Base-by-base conservation (phyloP, 2,797 vertebrate species). In the Cichlasoma orientale region DNA sequence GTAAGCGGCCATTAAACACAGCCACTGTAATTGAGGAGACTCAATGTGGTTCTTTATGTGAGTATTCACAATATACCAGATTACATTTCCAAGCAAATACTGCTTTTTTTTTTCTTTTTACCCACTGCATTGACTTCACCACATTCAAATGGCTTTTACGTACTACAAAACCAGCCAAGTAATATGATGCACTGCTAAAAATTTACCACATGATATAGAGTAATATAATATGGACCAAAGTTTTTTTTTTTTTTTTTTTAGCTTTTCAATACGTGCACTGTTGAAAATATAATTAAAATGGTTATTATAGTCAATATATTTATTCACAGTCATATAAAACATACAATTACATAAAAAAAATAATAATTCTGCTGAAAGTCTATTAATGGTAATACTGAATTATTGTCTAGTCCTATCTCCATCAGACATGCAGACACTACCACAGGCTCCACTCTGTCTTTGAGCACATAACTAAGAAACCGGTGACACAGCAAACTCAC, bases 351-450 rank as follows among this genome's bases (percentile, higher is more conserved):
- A 33, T 33, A 9, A 33, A 33, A 33, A 33, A 33, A 33, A 8
- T 4, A 27, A 27, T 27, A 27, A 8, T 33, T 8, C 31, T 33
- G 31, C 31, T 33, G 31, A 33, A 33, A 33, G 31, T 56, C 58
- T 27, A 82, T 75, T 36, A 73, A 75, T 74, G 29, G 74, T 54
- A 59, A 77, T 69, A 79, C 6, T 77, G 56, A 85, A 59, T 70
- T 75, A 76, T 77, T 25, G 53, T 36, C 75, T 31, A 58, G 77
- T 52, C 47, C 66, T 74, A 25, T 75, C 75, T 74, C 83, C 38
- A 75, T 82, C 80, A 89, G 91, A 92, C 90, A 91, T 84, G 86
- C 91, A 91, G 91, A 91, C 90, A 91, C 79, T 85, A 85, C 79
- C 52, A 25, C 70, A 59, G 86, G 77, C 88, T 88, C 87, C 88